Percentiles rank a stretch among this genome's conserved stretches.
Evolutionary conservation across 2,888 invertebrate genomes (phyloP).

Genomic region (Euplagia quadripunctaria): DNA sequence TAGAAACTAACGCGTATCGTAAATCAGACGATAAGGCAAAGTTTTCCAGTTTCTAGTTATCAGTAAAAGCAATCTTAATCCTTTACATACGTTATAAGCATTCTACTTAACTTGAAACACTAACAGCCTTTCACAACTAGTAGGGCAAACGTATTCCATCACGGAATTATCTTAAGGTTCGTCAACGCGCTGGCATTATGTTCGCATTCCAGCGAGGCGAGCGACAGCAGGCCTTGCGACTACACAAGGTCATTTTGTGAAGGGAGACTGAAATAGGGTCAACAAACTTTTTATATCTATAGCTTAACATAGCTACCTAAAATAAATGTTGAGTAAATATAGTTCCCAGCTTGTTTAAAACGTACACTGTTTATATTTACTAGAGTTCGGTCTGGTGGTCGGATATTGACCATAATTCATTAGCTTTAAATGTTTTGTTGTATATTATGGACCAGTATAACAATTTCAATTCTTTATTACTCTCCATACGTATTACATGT

Average conservation of each 20-base stretch:
- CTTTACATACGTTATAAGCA: not conserved
- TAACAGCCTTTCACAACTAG: slow-evolving; percentile 23
- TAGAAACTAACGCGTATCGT: not conserved
- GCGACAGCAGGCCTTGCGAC: slow-evolving; percentile 76
- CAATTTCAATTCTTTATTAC: no score
- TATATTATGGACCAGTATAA: no score
- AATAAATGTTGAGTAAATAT: slow-evolving; percentile 4
- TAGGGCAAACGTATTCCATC: slow-evolving; percentile 45
- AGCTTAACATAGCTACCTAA: slow-evolving; percentile 28
- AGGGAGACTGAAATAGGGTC: slow-evolving; percentile 68
- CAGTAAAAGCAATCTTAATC: slow-evolving; percentile 5
- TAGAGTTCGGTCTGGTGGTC: no score
- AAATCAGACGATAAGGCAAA: not conserved
- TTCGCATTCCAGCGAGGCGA: slow-evolving; percentile 80
- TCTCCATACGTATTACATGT: no score
- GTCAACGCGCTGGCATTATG: slow-evolving; percentile 76
- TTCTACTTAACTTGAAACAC: not conserved
- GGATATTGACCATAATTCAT: no score
- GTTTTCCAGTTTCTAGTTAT: not conserved
- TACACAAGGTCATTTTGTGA: slow-evolving; percentile 82
- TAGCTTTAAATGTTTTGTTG: no score
- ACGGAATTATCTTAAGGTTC: slow-evolving; percentile 61
- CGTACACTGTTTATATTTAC: not conserved
- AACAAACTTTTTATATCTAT: slow-evolving; percentile 51
- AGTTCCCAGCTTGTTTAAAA: not conserved